These are phyloP conservation scores for Enteromius trimaculatus DNA, from an alignment of 2,797 vertebrate genomes.

Conservation along the genomic window DNA sequence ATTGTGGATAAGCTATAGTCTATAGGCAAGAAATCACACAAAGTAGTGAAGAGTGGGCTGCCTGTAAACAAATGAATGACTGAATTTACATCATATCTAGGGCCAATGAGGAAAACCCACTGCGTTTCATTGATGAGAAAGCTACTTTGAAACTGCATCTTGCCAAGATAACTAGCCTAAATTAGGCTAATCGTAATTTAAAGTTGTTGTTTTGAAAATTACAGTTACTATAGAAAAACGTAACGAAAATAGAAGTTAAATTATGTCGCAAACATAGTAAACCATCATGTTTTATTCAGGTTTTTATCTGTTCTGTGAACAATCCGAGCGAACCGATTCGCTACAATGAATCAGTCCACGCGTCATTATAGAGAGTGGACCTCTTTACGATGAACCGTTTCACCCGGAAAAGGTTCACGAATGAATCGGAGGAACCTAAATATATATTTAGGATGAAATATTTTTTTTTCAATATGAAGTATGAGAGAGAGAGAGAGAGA, in stretches of 20 bases:
- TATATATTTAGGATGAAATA: too few species aligned
- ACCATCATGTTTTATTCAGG: neutral
- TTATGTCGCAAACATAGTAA: neutral
- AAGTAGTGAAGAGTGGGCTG: neutral
- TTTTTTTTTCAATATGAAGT: neutral
- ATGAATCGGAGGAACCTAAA: neutral
- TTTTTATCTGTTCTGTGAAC: neutral
- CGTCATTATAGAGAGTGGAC: neutral
- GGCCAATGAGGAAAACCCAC: neutral
- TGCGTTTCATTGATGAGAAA: neutral
- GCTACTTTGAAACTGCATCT: neutral
- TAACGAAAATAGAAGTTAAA: neutral
- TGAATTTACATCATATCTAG: neutral
- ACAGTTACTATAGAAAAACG: neutral
- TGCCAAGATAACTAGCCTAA: neutral
- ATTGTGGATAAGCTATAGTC: neutral
- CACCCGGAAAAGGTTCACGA: neutral
- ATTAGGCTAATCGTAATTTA: neutral
- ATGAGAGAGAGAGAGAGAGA: neutral
- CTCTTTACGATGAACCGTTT: neutral
- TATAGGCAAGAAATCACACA: neutral
- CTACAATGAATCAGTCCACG: neutral
- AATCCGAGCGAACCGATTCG: neutral
- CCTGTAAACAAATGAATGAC: neutral
- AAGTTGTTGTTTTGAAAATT: neutral